phyloP scores from a whole-genome alignment of 2,888 invertebrate genomes.

The Stramonita haemastoma region DNA sequence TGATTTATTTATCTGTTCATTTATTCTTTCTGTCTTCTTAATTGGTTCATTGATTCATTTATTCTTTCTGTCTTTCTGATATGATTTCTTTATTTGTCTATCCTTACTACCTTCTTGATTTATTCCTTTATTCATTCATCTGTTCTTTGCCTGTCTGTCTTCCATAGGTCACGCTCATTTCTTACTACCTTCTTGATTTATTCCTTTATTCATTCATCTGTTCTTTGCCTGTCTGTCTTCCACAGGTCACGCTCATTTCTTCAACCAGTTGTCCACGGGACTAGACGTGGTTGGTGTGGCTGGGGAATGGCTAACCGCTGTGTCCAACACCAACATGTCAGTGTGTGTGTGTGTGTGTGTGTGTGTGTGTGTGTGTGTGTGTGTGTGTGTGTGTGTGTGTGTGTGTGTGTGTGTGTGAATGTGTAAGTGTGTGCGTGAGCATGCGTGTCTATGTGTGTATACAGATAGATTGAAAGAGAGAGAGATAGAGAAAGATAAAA shows the following conservation, averaged over 20 bases:
- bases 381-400: background rate
- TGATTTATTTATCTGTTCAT: background rate
- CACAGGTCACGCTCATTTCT: conserved; percentile 97
- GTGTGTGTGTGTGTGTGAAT: background rate
- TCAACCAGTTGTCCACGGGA: conserved; percentile 98
- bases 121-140: background rate
- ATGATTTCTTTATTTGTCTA: too few relatives aligned
- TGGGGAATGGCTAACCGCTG: conserved; percentile 99
- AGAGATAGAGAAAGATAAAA: too few relatives aligned
- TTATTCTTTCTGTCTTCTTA: background rate
- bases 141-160: background rate
- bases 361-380: background rate
- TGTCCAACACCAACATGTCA: conserved; percentile 98
- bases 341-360: conserved; percentile 47
- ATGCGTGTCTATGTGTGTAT: too few relatives aligned
- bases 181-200: too few relatives aligned
- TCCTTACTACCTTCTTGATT: too few relatives aligned
- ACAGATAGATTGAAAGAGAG: too few relatives aligned
- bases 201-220: too few relatives aligned
- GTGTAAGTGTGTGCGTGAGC: background rate
- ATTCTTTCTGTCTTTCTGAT: too few relatives aligned
- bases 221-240: conserved; percentile 31
- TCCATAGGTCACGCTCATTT: background rate
- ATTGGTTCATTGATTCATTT: too few relatives aligned
- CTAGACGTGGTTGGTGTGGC: conserved; percentile 97